Evolutionary conservation across 1,140 invertebrate genomes (phyloP).

Genomic region (Zaprionus taronus): DNA sequence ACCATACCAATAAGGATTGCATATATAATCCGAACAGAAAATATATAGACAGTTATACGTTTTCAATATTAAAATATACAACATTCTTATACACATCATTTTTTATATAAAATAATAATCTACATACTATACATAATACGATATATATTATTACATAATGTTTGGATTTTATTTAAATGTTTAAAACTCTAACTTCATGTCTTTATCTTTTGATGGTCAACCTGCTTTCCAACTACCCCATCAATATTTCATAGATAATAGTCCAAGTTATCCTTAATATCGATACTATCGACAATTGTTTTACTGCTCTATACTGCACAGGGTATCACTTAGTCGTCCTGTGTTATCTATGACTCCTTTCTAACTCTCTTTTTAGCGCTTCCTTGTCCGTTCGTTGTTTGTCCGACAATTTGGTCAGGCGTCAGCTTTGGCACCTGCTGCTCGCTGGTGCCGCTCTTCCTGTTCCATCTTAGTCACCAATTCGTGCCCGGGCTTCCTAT

Average conservation of each 20-base stretch:
- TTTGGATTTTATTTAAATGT: no score
- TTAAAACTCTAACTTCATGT: no score
- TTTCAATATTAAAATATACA: neutral
- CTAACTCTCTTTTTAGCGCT: slow-evolving; percentile 17
- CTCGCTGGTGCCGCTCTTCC: slow-evolving; percentile 53
- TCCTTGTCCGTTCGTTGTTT: slow-evolving; percentile 52
- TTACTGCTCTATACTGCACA: no score
- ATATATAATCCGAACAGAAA: no score
- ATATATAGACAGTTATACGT: no score
- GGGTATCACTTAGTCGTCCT: slow-evolving; percentile 19
- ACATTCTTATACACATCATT: neutral
- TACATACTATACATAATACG: no score
- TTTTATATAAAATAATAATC: neutral
- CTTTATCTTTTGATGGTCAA: no score
- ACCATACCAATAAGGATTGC: neutral
- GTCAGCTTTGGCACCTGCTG: slow-evolving; percentile 78
- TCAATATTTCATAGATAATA: no score
- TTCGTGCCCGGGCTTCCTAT: slow-evolving; percentile 28
- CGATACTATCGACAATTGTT: no score
- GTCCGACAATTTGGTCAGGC: slow-evolving; percentile 70
- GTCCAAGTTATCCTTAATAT: no score
- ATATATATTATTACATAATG: no score
- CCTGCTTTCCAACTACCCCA: no score
- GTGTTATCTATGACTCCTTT: neutral
- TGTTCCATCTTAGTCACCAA: slow-evolving; percentile 63